A percentile compares a stretch with the other conserved stretches of the same genome.
phyloP scores from a whole-genome alignment of 2,888 invertebrate species.

The Andrena dorsata region DNA sequence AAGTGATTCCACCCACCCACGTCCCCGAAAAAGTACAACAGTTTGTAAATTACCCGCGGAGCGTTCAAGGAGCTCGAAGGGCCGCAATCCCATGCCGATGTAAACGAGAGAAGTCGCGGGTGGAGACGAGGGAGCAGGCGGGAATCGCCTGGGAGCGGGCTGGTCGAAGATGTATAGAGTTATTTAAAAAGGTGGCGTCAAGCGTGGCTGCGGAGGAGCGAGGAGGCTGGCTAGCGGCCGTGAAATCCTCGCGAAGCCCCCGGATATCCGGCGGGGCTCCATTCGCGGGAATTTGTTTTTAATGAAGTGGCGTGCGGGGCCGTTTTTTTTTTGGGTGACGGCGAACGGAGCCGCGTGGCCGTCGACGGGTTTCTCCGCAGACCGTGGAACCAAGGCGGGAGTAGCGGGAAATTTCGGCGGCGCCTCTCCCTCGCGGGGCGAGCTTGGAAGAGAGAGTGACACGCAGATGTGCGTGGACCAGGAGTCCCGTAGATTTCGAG shows the following conservation, averaged over 20 bases:
- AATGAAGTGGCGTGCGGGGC: conserved; percentile 84
- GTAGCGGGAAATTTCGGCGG: conserved; percentile 3
- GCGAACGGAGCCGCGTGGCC: conserved; percentile 12
- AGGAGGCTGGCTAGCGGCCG: conserved; percentile 67
- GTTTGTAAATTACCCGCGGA: neutral
- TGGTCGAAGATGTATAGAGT: conserved; percentile 23
- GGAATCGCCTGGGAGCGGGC: conserved; percentile 26
- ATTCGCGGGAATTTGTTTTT: conserved; percentile 86
- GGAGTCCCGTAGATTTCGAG: conserved; percentile 65
- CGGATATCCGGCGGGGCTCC: conserved; percentile 84
- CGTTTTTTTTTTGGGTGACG: conserved; percentile 43
- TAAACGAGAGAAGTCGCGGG: neutral
- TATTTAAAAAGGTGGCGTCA: conserved; percentile 11
- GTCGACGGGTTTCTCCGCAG: conserved; percentile 10
- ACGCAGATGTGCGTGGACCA: conserved; percentile 58
- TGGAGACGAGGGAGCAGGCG: neutral
- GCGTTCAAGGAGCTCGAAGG: neutral
- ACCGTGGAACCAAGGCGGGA: neutral
- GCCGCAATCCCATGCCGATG: neutral
- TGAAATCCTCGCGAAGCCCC: conserved; percentile 85
- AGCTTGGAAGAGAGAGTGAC: conserved; percentile 32
- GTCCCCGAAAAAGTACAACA: too few species aligned
- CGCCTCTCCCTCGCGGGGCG: conserved; percentile 2
- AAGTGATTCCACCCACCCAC: too few species aligned
- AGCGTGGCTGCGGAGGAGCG: neutral